Base-by-base conservation (phyloP, 2,113 vertebrate species). In the Elephas maximus region DNA sequence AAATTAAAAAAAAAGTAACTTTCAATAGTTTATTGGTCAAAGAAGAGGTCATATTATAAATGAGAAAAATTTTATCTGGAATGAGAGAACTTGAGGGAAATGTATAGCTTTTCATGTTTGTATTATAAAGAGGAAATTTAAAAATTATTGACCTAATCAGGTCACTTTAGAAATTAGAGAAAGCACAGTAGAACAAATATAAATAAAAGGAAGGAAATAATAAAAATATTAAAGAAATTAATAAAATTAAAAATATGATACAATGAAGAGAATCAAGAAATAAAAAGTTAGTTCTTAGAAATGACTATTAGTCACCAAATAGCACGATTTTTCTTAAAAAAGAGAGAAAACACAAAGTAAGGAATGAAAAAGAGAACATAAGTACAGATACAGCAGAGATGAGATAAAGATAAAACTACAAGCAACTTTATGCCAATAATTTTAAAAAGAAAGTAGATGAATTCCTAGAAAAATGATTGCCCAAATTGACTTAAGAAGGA, bases 131-230 rank as follows among this genome's bases (percentile, higher is more conserved):
- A 57, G 15, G 53, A 57, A 37, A 73, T 37, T n/a, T 24, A 51
- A 44, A 93, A 82, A 78, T 28, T 63, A 77, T 82, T 62, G 5
- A 69, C 11, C 37, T 73, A 60, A 33, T 48, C 37, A 45, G 44
- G 10, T 88, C 71, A 62, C 14, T 77, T 88, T 77, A 77, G 69
- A 94, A 96, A 78, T 91, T 77, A 94, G 69, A 69, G 82, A 69
- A 80, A 87, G 53, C 53, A 57, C 53, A 57, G 53, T 57, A 57
- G 53, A 57, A 57, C 15, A 57, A 48, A 48, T 10, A 48, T 48
- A 57, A 57, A 57, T 57, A 57, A 57, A 57, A 57, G 53, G 48
- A 95, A 89, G 73, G 41, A 78, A 94, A 71, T 82, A 91, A 83
- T 88, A 89, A 88, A 82, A 14, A 62, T 26, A 48, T 8, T 10